A percentile compares a stretch with the other conserved stretches of the same genome.
These are phyloP conservation scores for Ormyrus thymus DNA, from an alignment of 2,888 invertebrate genomes.

Conservation along the genomic window DNA sequence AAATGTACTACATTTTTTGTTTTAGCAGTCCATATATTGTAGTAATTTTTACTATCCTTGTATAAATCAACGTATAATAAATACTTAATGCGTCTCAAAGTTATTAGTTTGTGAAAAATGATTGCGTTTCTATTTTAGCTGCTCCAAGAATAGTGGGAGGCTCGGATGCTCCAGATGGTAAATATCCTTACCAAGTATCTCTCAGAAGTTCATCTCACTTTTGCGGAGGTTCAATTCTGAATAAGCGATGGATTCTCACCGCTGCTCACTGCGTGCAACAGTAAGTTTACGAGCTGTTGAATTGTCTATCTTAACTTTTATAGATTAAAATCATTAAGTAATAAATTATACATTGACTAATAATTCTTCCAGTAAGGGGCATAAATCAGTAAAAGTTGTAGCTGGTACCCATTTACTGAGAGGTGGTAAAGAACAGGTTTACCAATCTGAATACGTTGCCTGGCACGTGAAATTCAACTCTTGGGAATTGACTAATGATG, in stretches of 20 bases:
- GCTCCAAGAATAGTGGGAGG: slow-evolving; percentile 50
- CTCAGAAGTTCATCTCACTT: slow-evolving; percentile 12
- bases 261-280: slow-evolving; percentile 43
- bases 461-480: slow-evolving; percentile 57
- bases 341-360: not conserved
- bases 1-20: too few species aligned
- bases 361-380: not conserved
- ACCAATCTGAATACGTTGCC: slow-evolving; percentile 52
- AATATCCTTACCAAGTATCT: slow-evolving; percentile 49
- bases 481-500: slow-evolving; percentile 58
- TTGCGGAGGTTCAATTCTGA: slow-evolving; percentile 48
- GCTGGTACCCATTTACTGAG: slow-evolving; percentile 60
- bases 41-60: too few species aligned
- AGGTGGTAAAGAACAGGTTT: slow-evolving; percentile 62
- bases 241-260: slow-evolving; percentile 45
- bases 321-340: not conserved
- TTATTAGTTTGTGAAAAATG: too few species aligned
- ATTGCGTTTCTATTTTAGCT: slow-evolving; percentile 43
- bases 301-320: not conserved
- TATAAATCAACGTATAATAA: too few species aligned
- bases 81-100: too few species aligned
- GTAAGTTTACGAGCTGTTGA: not conserved
- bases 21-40: too few species aligned
- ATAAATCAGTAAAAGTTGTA: not conserved
- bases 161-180: slow-evolving; percentile 32